Evolutionary conservation across 2,113 vertebrate species (phyloP).

Genomic region (Archocentrus centrarchus): DNA sequence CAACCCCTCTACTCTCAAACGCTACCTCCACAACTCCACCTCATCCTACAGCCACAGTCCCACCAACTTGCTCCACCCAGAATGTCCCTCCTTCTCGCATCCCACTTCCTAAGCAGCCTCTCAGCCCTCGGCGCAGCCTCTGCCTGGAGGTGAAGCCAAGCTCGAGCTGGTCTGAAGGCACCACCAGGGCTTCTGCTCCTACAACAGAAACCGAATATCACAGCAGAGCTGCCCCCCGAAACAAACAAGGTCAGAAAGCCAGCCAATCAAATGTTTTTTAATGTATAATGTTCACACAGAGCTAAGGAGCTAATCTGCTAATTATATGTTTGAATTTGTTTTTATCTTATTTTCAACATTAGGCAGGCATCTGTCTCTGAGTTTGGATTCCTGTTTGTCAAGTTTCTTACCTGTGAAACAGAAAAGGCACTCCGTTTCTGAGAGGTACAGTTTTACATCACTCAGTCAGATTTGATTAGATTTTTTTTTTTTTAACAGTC

Average conservation of each 20-base stretch:
- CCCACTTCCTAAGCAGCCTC: slow-evolving; percentile 67
- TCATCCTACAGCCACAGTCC: slow-evolving; percentile 5
- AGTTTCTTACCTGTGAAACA: slow-evolving; percentile 36
- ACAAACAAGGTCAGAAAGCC: slow-evolving; percentile 51
- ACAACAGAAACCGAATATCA: slow-evolving; percentile 3
- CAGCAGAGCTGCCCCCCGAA: not conserved
- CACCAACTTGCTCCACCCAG: not conserved
- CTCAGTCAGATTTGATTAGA: not conserved
- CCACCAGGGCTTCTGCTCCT: not conserved
- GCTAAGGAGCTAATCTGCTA: not conserved
- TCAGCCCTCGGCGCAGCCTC: slow-evolving; percentile 61
- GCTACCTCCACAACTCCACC: not conserved
- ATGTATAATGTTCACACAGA: not conserved
- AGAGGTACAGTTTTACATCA: slow-evolving; percentile 43
- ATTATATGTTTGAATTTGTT: not conserved
- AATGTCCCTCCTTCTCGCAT: slow-evolving; percentile 62
- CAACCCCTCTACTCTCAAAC: not conserved
- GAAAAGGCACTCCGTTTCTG: slow-evolving; percentile 11
- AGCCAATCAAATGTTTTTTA: not conserved
- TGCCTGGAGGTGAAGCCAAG: slow-evolving; percentile 41
- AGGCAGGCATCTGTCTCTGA: slow-evolving; percentile 28
- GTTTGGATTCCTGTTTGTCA: slow-evolving; percentile 18
- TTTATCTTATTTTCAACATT: slow-evolving; percentile 27
- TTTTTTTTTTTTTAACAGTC: not conserved
- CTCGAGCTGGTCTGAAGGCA: not conserved